Base-by-base conservation (phyloP, 2,113 vertebrate species). In the Xiphias gladius region DNA sequence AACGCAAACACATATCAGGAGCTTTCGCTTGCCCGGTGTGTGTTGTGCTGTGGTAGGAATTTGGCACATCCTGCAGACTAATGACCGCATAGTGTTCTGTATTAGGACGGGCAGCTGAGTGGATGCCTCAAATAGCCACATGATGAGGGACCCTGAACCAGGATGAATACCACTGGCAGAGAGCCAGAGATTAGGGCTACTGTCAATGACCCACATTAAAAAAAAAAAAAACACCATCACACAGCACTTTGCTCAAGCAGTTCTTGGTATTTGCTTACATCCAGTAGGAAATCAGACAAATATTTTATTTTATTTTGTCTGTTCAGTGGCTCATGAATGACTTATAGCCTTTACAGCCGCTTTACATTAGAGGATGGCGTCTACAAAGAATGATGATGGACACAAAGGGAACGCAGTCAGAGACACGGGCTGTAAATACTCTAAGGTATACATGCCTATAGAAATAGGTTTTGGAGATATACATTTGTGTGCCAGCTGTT, bases 21-120 rank as follows among this genome's bases (percentile, higher is more conserved):
- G 24, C 67, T 39, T 73, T 32, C 64, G 30, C 28, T 58, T 28
- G 24, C 13, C 59, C n/a, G n/a, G 19, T 9, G 24, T 5, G 17
- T 20, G 1, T 19, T 50, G 9, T 26, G 69, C 55, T 54, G 35
- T 22, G 54, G n/a, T 32, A 80, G 85, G 30, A 77, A 75, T 80
- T 65, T 81, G 35, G 48, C 65, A 73, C 76, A 66, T 85, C 16
- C 62, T 28, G 48, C 26, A 26, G 62, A 46, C 67, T 73, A 87
- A 82, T 66, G 58, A 22, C 26, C 6, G 1, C 70, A 48, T 37
- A 22, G 30, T 58, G 57, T 76, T 71, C 55, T 63, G 62, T 83
- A 71, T 79, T 3, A 14, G 57, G 65, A 78, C 72, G 32, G 37
- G 30, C 75, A 85, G 82, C 30, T 70, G 62, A 30, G 59, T 10